A percentile compares a stretch with the other conserved stretches of the same genome.
Conservation (phyloP, 1,140 invertebrate species). For the Wasmannia auropunctata region DNA sequence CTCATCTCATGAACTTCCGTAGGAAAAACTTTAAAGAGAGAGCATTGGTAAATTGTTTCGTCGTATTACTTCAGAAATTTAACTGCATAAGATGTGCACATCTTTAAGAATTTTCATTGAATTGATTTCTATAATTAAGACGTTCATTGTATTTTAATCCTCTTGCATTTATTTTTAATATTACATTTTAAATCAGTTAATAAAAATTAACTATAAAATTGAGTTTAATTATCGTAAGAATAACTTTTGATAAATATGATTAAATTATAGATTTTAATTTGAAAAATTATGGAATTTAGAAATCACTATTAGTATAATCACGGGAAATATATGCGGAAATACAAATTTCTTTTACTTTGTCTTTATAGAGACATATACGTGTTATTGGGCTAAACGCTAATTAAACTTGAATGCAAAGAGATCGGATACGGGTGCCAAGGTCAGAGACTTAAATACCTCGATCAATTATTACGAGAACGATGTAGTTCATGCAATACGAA, state of each 20-base stretch:
- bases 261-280: neutral
- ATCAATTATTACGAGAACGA: conserved; percentile 32
- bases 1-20: neutral
- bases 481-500: conserved; percentile 6
- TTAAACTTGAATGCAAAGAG: conserved; percentile 28
- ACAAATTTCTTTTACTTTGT: neutral
- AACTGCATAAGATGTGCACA: neutral
- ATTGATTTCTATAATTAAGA: neutral
- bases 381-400: neutral
- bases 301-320: neutral
- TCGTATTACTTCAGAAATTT: neutral
- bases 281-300: neutral
- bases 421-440: conserved; percentile 9
- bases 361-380: neutral
- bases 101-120: neutral
- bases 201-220: conserved; percentile 19
- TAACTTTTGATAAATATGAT: neutral
- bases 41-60: neutral
- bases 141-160: neutral
- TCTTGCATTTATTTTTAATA: neutral
- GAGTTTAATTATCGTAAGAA: neutral
- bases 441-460: conserved; percentile 35
- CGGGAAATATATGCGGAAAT: neutral
- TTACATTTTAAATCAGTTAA: neutral
- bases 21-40: neutral